A percentile compares a stretch with the other conserved stretches of the same genome.
These are phyloP conservation scores for Gymnosoma rotundatum DNA, from an alignment of 2,888 invertebrate species.

Conservation along the genomic window DNA sequence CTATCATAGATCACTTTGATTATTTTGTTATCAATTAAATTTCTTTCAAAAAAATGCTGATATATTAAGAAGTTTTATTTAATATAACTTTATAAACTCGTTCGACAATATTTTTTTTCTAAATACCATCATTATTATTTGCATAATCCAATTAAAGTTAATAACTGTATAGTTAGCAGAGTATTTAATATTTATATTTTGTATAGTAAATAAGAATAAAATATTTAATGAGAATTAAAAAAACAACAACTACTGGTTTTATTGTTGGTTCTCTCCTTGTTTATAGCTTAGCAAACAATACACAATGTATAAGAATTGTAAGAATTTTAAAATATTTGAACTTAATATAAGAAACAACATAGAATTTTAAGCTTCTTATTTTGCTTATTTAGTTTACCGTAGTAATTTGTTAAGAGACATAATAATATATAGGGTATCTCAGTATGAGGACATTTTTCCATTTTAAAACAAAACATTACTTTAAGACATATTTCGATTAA, in stretches of 20 bases:
- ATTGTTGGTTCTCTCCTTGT: background rate
- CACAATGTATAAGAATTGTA: slow-evolving; percentile 39
- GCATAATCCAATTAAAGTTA: slow-evolving; percentile 43
- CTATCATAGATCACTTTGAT: too few species aligned
- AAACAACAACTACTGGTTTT: background rate
- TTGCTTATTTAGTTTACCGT: slow-evolving; percentile 58
- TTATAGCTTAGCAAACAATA: background rate
- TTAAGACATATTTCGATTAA: too few species aligned
- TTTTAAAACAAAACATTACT: too few species aligned
- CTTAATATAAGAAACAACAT: slow-evolving; percentile 35
- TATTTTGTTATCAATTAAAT: too few species aligned
- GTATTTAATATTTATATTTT: slow-evolving; percentile 25
- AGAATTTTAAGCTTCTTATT: slow-evolving; percentile 65
- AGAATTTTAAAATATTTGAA: slow-evolving; percentile 37
- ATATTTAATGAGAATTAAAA: slow-evolving; percentile 42
- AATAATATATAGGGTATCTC: background rate
- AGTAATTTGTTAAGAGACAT: slow-evolving; percentile 40
- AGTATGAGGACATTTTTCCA: background rate
- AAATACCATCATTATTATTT: background rate
- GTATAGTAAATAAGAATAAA: slow-evolving; percentile 19
- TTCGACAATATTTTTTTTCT: background rate
- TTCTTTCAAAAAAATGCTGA: too few species aligned
- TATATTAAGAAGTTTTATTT: background rate
- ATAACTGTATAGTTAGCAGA: slow-evolving; percentile 5
- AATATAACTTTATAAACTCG: background rate